Conservation (phyloP, 1,140 invertebrate species). For the Pogonomyrmex californicus region DNA sequence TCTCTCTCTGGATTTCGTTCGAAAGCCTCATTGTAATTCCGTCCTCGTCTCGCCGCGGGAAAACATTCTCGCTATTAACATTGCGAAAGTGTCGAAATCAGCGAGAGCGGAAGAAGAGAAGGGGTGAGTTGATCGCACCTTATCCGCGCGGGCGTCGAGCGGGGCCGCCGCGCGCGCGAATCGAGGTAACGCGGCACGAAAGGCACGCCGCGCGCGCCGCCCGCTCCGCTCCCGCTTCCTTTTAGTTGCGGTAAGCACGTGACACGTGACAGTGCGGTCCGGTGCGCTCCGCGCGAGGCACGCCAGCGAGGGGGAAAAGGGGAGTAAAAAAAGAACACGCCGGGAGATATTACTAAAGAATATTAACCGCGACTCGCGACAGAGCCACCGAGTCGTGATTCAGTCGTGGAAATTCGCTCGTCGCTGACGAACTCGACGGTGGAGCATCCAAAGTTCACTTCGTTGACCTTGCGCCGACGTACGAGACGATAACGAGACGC, state of each 20-base stretch:
- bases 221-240: not conserved
- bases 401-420: not conserved
- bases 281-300: not conserved
- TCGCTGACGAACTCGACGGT: not conserved
- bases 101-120: too few relatives aligned
- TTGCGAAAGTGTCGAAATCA: constrained; percentile 28
- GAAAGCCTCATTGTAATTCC: not conserved
- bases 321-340: too few relatives aligned
- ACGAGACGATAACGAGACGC: constrained; percentile 10
- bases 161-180: not conserved
- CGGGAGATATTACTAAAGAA: not conserved
- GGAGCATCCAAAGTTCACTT: constrained; percentile 39
- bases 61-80: not conserved
- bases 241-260: not conserved
- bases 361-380: not conserved
- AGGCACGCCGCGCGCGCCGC: not conserved
- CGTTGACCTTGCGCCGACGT: constrained; percentile 1
- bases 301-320: not conserved
- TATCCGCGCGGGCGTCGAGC: not conserved
- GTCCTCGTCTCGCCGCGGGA: too few relatives aligned
- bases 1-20: too few relatives aligned
- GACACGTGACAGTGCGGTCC: constrained; percentile 12
- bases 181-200: not conserved
- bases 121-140: not conserved
- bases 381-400: too few relatives aligned